Percentiles rank a stretch among this genome's conserved stretches.
Conservation (phyloP, 1,140 invertebrate species). For the Drosophila yakuba region DNA sequence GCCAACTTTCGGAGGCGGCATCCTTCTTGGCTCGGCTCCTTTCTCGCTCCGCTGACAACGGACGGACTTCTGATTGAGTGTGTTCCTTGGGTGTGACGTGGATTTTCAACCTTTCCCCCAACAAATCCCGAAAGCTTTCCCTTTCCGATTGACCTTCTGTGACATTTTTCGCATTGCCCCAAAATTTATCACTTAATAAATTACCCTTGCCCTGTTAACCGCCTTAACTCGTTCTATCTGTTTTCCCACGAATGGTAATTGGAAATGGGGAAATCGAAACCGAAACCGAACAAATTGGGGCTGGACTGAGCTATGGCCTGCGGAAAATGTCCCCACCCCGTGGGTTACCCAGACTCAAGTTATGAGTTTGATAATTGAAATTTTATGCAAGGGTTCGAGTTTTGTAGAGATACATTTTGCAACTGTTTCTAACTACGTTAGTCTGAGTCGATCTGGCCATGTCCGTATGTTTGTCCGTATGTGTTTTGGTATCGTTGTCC, state of each 20-base stretch:
- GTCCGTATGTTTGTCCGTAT: too few relatives aligned
- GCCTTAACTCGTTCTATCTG: constrained; percentile 25
- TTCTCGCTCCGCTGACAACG: constrained; percentile 49
- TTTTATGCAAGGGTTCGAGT: constrained; percentile 15
- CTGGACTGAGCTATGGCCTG: constrained; percentile 54
- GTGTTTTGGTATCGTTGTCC: too few relatives aligned
- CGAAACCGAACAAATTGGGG: constrained; percentile 50
- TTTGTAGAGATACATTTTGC: too few relatives aligned
- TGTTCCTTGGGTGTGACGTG: constrained; percentile 7
- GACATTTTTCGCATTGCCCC: constrained; percentile 71
- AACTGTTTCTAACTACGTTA: too few relatives aligned
- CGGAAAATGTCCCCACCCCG: constrained; percentile 14
- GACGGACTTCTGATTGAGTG: constrained; percentile 56
- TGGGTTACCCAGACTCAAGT: constrained; percentile 10
- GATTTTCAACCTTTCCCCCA: constrained; percentile 59
- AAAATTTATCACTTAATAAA: constrained; percentile 83
- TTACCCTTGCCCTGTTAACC: constrained; percentile 33
- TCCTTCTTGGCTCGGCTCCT: constrained; percentile 26
- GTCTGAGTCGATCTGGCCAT: too few relatives aligned
- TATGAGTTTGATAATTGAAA: constrained; percentile 42
- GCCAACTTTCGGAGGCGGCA: constrained; percentile 29
- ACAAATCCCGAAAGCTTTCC: constrained; percentile 59
- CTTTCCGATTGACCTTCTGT: constrained; percentile 80
- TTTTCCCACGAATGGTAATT: constrained; percentile 59
- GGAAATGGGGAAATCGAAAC: constrained; percentile 54